phyloP scores from a whole-genome alignment of 2,113 vertebrate species.

The Psephotus haematonotus region DNA sequence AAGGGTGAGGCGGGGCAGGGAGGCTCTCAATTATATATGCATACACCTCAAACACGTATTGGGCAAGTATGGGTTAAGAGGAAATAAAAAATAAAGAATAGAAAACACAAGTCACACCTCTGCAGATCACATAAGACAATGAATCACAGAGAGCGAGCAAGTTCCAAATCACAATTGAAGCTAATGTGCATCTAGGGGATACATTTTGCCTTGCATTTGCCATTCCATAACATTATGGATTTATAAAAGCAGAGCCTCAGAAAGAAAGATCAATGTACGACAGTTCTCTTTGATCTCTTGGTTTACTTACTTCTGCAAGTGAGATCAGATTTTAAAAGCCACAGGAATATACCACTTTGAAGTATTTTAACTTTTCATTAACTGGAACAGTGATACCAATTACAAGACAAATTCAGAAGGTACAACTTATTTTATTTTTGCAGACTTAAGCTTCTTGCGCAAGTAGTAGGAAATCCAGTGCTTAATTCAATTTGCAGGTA shows the following conservation, averaged over 20 bases:
- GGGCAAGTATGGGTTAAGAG: not conserved
- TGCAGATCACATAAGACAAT: not conserved
- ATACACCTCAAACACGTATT: not conserved
- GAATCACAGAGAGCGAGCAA: not conserved
- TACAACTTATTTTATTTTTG: constrained; percentile 39
- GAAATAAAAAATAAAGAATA: not conserved
- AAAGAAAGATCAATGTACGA: constrained; percentile 46
- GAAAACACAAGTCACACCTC: not conserved
- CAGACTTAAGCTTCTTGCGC: constrained; percentile 12
- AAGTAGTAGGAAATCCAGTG: constrained; percentile 16
- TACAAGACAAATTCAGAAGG: constrained; percentile 36
- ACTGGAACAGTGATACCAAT: constrained; percentile 1
- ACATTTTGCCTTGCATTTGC: constrained; percentile 2
- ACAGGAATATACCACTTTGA: constrained; percentile 53
- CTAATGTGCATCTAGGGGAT: constrained; percentile 16
- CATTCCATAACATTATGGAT: constrained; percentile 29
- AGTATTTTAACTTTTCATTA: constrained; percentile 60
- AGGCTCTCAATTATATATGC: not conserved
- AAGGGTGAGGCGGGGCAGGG: not conserved
- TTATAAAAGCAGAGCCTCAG: constrained; percentile 34
- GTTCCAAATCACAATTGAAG: not conserved
- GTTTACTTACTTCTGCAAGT: constrained; percentile 54
- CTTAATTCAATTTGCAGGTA: constrained; percentile 25
- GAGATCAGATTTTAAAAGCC: constrained; percentile 44
- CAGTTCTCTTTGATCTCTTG: constrained; percentile 53